phyloP scores from a whole-genome alignment of 2,797 vertebrate genomes.

The Oceanodroma leucorhoa region DNA sequence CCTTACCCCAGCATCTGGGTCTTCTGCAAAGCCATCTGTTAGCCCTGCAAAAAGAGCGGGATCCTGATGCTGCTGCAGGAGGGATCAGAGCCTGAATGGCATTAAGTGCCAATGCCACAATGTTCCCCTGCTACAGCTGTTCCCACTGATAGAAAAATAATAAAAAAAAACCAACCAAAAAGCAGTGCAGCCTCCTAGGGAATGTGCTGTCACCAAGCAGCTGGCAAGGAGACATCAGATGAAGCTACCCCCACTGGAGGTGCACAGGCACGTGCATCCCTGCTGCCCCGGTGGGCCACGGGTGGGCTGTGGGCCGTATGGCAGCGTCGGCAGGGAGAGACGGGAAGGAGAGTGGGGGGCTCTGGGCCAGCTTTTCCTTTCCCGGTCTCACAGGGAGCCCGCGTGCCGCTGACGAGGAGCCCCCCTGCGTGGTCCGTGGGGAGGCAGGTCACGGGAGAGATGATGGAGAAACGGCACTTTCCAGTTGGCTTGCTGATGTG shows the following conservation, averaged over 20 bases:
- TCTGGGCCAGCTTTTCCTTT: neutral
- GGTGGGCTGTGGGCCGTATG: fast-evolving
- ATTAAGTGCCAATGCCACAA: neutral
- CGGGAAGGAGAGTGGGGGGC: fast-evolving
- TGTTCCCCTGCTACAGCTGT: neutral
- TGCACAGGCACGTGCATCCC: neutral
- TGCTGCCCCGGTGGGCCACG: neutral
- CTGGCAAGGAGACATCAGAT: neutral
- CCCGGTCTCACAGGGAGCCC: neutral
- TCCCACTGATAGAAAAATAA: neutral
- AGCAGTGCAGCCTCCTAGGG: neutral
- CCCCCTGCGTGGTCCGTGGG: neutral
- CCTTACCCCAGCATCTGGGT: neutral
- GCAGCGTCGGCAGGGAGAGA: neutral
- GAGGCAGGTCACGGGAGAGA: neutral
- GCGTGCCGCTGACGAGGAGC: neutral
- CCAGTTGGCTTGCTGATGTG: neutral
- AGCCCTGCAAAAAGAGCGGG: neutral
- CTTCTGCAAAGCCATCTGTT: neutral
- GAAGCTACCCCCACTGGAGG: neutral
- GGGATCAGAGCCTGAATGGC: neutral
- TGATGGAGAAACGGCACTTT: neutral
- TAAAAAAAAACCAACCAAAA: neutral
- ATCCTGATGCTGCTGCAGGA: neutral
- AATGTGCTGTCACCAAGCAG: neutral